Evolutionary conservation across 2,113 vertebrate species (phyloP), one percentile per base, ranked within the genome.

Genomic region (Entelurus aequoreus): DNA sequence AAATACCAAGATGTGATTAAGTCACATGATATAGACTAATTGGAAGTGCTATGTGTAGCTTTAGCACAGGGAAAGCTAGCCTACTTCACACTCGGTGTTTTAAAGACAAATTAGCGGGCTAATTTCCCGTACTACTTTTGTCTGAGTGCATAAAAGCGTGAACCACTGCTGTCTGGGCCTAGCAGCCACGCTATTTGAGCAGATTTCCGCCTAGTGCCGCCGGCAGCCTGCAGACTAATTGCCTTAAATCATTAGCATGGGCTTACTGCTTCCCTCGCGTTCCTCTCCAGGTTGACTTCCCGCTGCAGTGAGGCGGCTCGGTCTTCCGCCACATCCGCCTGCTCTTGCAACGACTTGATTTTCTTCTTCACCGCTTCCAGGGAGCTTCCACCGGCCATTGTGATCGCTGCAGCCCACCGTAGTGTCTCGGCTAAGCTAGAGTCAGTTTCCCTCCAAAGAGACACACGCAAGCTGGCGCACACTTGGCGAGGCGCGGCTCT

Each of bases 361-460:
- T 97, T 98, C 80, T 94, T 92, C 68, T 92, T 93, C 63, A 97
- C 94, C 19, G 94, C 94, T 84, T 97, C 94, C 72, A 98, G 78
- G 44, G 94, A 94, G 83, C 91, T 93, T 65, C 90, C 87, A 60
- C 90, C 92, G 70, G 94, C 91, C 94, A 97, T 95, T 8, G 1
- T 47, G 68, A 56, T 63, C 2, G 19, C 46, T 60, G 0, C 46
- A 12, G 12, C 16, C 19, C 10, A n/a, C 38, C 37, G 10, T 12
- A 40, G 6, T 55, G 28, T 48, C 61, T 47, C 35, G 42, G 72
- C 71, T 79, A 67, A 59, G 63, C 68, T 80, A 57, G 28, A 28
- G 68, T 54, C 50, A 1, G 40, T 57, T 15, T 40, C 10, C 48
- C 52, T 62, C 63, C 4, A 28, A 13, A 48, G 57, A 28, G 54